phyloP scores from a whole-genome alignment of 2,888 invertebrate genomes.

The Sinhomidia bicolor region DNA sequence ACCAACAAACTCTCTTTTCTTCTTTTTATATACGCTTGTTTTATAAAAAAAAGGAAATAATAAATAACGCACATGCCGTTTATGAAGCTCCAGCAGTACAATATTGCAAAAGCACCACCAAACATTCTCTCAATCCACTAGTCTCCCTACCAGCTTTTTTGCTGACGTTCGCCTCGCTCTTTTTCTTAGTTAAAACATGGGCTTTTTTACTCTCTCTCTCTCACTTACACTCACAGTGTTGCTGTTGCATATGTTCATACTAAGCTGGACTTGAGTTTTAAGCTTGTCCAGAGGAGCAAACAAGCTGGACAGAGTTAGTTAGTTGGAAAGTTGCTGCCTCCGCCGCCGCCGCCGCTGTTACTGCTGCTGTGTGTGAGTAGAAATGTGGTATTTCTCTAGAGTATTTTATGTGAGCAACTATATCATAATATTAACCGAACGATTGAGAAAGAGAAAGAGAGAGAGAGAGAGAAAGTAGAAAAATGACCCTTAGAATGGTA shows the following conservation, averaged over 20 bases:
- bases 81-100: slow-evolving; percentile 13
- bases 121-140: neutral
- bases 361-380: neutral
- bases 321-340: too few relatives aligned
- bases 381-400: neutral
- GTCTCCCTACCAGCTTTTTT: neutral
- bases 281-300: neutral
- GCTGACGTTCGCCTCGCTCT: neutral
- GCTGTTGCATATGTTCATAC: neutral
- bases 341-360: too few relatives aligned
- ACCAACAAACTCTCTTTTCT: neutral
- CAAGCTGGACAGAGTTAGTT: neutral
- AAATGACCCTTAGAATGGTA: slow-evolving; percentile 24
- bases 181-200: neutral
- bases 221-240: too few relatives aligned
- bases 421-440: slow-evolving; percentile 13
- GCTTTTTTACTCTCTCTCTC: too few relatives aligned
- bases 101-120: too few relatives aligned
- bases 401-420: neutral
- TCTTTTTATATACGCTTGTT: neutral
- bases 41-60: neutral
- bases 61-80: slow-evolving; percentile 15
- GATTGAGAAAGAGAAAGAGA: too few relatives aligned
- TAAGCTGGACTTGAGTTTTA: slow-evolving; percentile 18
- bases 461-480: neutral